Percentiles rank a stretch among this genome's conserved stretches.
These are phyloP conservation scores for Atherinomorus stipes DNA, from an alignment of 2,113 vertebrate genomes.

Conservation along the genomic window DNA sequence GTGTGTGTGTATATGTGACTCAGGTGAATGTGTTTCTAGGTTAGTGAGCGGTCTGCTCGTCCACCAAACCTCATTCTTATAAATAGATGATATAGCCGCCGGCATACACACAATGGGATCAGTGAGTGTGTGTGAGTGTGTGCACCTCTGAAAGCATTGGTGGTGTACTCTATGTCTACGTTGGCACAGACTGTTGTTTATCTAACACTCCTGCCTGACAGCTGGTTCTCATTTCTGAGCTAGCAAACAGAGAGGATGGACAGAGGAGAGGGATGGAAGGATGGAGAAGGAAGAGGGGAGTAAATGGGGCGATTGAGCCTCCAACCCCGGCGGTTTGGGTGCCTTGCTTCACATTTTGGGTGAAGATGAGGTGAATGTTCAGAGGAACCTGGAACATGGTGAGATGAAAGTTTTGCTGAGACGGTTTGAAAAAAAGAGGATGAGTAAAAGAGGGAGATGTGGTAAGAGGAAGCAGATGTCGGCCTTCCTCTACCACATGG, in stretches of 20 bases:
- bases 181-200: constrained; percentile 75
- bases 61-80: constrained; percentile 75
- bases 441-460: constrained; percentile 82
- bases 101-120: constrained; percentile 59
- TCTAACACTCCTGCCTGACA: constrained; percentile 63
- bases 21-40: constrained; percentile 75
- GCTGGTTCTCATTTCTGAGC: constrained; percentile 71
- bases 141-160: constrained; percentile 26
- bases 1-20: constrained; percentile 37
- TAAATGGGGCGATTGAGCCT: not conserved
- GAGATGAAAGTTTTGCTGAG: constrained; percentile 29
- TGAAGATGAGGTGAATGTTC: not conserved
- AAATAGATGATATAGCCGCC: constrained; percentile 70
- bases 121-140: constrained; percentile 15
- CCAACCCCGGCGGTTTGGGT: constrained; percentile 6
- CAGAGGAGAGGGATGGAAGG: constrained; percentile 28
- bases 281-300: constrained; percentile 9
- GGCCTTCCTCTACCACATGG: constrained; percentile 55
- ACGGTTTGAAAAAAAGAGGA: constrained; percentile 77
- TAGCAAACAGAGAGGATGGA: constrained; percentile 66
- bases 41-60: constrained; percentile 66
- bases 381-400: not conserved
- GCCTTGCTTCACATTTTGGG: not conserved
- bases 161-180: constrained; percentile 42
- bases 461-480: constrained; percentile 65